Evolutionary conservation across 2,113 vertebrate species (phyloP), one percentile per base, ranked within the genome.

Genomic region (Python bivittatus): DNA sequence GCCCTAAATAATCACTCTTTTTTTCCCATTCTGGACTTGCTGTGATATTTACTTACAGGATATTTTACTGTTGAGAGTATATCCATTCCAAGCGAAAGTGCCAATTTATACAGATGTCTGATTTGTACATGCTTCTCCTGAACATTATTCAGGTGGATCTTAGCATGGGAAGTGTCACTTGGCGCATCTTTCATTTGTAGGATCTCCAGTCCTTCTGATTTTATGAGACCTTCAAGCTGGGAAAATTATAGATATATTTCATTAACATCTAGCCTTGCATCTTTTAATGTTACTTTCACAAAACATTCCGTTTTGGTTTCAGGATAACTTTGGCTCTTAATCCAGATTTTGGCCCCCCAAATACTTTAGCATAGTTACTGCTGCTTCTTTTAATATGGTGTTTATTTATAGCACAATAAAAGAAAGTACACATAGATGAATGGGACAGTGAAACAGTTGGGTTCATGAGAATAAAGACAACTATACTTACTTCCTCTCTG

Each of bases 31-130:
- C 2, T 33, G 58, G 27, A 13, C 2, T 58, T 87, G 84, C 86
- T 94, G 6, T 33, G 38, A 53, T 86, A 72, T 84, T 93, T 64
- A 96, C 98, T 98, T 95, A 98, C 98, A 95, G 97, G 96, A 53
- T 95, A 92, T 96, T 98, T 98, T 90, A 98, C 93, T 89, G 98
- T 97, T 96, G 98, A 98, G 96, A 98, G 97, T 97, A 99, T 88
- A 94, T 98, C 96, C 91, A 97, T 95, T 92, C 97, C 98, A 87
- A 98, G 96, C 0, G 96, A 95, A 89, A 98, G 94, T 22, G 97
- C 96, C 25, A 98, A 96, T 42, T 95, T 96, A 22, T 98, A 96
- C 0, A 99, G 97, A 92, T 95, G 97, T 54, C 96, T 96, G 52
- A 98, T 92, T 20, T 95, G 97, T 6, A 96, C 93, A 86, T 97